Evolutionary conservation across 2,888 invertebrate species (phyloP).

Genomic region (Diplolepis rosae): DNA sequence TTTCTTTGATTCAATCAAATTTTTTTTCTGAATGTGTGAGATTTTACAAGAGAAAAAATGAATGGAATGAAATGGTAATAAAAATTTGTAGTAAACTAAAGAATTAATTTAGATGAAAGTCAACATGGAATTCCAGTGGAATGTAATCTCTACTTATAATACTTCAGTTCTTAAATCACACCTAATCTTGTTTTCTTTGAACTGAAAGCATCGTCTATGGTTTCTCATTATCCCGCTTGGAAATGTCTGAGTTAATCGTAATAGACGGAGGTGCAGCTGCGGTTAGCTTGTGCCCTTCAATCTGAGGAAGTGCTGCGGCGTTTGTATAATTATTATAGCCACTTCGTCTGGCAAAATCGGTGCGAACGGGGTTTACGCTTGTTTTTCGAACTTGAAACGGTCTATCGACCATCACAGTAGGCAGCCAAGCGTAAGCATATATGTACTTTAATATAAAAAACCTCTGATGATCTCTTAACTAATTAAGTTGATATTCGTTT

Average conservation of each 20-base stretch:
- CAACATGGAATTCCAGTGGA: too few relatives aligned
- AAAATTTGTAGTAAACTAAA: too few relatives aligned
- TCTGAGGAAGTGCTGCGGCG: slow-evolving; percentile 61
- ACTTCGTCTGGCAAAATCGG: slow-evolving; percentile 3
- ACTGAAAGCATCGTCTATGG: background rate
- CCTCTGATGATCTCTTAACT: background rate
- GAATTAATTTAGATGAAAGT: background rate
- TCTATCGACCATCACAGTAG: background rate
- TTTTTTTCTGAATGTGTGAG: too few relatives aligned
- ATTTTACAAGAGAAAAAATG: too few relatives aligned
- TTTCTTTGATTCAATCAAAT: too few relatives aligned
- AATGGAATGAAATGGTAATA: too few relatives aligned
- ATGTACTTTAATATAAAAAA: background rate
- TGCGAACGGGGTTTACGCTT: background rate
- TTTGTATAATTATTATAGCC: slow-evolving; percentile 30
- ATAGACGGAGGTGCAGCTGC: slow-evolving; percentile 57
- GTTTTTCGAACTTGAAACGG: background rate
- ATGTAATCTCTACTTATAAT: background rate
- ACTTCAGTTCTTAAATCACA: slow-evolving; percentile 6
- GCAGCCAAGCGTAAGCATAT: background rate
- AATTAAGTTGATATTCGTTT: background rate
- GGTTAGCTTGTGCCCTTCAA: slow-evolving; percentile 65
- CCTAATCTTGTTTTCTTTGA: slow-evolving; percentile 26
- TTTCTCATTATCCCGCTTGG: slow-evolving; percentile 27
- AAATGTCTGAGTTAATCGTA: slow-evolving; percentile 41